Percentiles rank a stretch among this genome's conserved stretches.
Conservation (phyloP, 2,113 vertebrate genomes). For the Saiga tatarica region DNA sequence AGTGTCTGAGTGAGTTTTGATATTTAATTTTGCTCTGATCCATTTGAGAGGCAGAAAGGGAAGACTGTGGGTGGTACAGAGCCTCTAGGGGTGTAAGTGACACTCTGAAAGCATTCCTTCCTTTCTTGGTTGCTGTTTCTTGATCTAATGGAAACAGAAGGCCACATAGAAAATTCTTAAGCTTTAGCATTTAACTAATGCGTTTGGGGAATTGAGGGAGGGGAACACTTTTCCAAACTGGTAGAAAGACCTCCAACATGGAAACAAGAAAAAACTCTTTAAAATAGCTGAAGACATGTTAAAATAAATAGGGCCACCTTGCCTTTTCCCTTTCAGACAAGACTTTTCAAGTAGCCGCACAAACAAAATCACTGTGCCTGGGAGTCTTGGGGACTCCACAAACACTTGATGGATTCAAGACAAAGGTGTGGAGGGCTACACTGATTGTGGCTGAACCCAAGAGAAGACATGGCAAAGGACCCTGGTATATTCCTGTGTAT, state of each 20-base stretch:
- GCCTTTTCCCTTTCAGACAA: slow-evolving; percentile 37
- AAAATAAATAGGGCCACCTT: slow-evolving; percentile 64
- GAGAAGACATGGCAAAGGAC: background rate
- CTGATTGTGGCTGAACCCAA: background rate
- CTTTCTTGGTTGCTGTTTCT: slow-evolving; percentile 37
- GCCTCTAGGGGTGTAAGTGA: slow-evolving; percentile 67
- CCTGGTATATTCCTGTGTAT: background rate
- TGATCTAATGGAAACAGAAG: slow-evolving; percentile 48
- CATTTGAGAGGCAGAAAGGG: slow-evolving; percentile 48
- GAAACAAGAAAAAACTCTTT: slow-evolving; percentile 48
- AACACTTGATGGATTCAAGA: background rate
- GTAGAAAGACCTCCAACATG: slow-evolving; percentile 61
- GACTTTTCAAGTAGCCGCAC: slow-evolving; percentile 39
- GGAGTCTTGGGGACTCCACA: background rate
- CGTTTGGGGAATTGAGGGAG: slow-evolving; percentile 22
- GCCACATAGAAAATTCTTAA: slow-evolving; percentile 28
- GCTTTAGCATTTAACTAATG: slow-evolving; percentile 47
- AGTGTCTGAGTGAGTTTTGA: slow-evolving; percentile 49
- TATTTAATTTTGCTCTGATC: slow-evolving; percentile 67
- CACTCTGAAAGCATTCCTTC: slow-evolving; percentile 65
- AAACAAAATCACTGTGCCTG: background rate
- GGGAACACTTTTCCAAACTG: slow-evolving; percentile 10
- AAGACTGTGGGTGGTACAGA: slow-evolving; percentile 53
- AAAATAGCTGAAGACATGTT: slow-evolving; percentile 55
- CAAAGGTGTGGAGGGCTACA: background rate